These are phyloP conservation scores for Sciaenops ocellatus DNA, from an alignment of 2,797 vertebrate genomes.

Conservation along the genomic window DNA sequence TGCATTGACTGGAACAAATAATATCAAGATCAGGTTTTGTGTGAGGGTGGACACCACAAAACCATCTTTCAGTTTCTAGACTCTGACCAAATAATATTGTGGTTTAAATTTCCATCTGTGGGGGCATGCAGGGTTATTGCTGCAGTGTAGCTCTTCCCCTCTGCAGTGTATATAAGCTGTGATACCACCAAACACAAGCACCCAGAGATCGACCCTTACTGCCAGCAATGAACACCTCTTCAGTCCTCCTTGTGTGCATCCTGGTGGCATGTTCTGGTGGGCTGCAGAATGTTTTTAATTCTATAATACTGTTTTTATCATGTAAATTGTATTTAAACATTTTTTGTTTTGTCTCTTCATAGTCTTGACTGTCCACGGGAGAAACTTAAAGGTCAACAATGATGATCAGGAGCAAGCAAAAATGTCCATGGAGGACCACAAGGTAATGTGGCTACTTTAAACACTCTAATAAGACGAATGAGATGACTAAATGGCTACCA, in stretches of 20 bases:
- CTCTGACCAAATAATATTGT: background rate
- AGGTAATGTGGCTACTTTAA: slow-evolving; percentile 35
- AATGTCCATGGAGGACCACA: background rate
- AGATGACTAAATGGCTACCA: no score
- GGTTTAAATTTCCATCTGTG: background rate
- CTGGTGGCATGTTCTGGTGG: slow-evolving; percentile 64
- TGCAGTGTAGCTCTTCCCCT: background rate
- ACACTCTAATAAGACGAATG: background rate
- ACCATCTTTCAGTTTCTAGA: accelerated
- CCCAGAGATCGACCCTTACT: background rate
- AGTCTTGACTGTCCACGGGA: slow-evolving; percentile 60
- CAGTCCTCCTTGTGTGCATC: slow-evolving; percentile 58
- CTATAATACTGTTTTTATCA: background rate
- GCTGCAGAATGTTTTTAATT: background rate
- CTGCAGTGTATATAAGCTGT: slow-evolving; percentile 36
- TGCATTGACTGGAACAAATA: background rate
- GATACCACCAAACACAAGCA: background rate
- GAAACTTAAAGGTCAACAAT: slow-evolving; percentile 28
- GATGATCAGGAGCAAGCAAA: slow-evolving; percentile 46
- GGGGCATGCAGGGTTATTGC: background rate
- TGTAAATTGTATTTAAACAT: background rate
- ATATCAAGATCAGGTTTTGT: accelerated
- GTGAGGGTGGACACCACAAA: background rate
- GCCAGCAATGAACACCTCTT: slow-evolving; percentile 46
- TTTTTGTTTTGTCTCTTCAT: background rate